Percentiles rank a stretch among this genome's conserved stretches.
These are phyloP conservation scores for Drosophila hamatofila DNA, from an alignment of 2,888 invertebrate genomes.

Conservation along the genomic window DNA sequence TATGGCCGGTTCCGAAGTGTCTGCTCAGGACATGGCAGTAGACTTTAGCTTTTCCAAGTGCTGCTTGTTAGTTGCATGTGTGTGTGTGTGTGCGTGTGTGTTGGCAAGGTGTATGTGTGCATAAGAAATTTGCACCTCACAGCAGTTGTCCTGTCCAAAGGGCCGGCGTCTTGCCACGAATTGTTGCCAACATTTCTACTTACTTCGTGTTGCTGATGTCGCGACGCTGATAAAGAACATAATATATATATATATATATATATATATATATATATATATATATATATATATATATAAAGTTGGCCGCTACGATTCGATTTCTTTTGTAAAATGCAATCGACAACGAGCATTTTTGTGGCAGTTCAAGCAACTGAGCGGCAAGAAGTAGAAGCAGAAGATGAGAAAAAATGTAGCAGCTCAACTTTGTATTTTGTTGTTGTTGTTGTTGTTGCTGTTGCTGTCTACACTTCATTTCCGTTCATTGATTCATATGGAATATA, in stretches of 20 bases:
- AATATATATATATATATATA: not conserved
- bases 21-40: constrained; percentile 71
- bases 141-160: constrained; percentile 43
- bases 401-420: constrained; percentile 1
- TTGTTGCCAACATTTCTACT: constrained; percentile 30
- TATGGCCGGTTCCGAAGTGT: constrained; percentile 68
- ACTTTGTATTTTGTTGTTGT: constrained; percentile 16
- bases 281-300: constrained; percentile 18
- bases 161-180: constrained; percentile 26
- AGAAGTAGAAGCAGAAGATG: not conserved
- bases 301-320: constrained; percentile 48
- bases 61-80: constrained; percentile 44
- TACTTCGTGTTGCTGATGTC: constrained; percentile 50
- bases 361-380: constrained; percentile 34
- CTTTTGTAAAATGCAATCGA: constrained; percentile 44
- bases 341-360: constrained; percentile 25
- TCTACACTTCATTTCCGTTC: constrained; percentile 55
- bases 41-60: constrained; percentile 75
- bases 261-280: not conserved
- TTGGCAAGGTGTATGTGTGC: constrained; percentile 38
- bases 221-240: constrained; percentile 55
- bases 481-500: constrained; percentile 41
- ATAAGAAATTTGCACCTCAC: constrained; percentile 65
- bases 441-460: constrained; percentile 25
- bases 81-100: constrained; percentile 19